Evolutionary conservation across 2,797 vertebrate species (phyloP).

Genomic region (Falco biarmicus): DNA sequence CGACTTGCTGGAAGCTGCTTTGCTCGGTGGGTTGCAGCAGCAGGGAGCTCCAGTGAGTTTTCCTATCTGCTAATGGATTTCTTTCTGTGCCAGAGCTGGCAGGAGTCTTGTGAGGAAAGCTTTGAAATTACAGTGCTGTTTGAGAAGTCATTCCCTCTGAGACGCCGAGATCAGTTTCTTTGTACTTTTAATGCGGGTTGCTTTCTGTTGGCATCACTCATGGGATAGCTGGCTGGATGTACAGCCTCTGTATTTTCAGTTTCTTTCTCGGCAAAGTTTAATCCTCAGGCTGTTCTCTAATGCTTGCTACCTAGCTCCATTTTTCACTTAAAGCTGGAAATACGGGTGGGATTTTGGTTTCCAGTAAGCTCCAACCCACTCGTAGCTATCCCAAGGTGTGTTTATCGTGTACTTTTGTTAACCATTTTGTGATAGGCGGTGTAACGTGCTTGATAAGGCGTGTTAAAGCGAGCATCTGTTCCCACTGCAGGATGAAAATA

Average conservation of each 20-base stretch:
- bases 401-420: background rate
- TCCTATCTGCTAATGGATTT: constrained; percentile 28
- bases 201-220: background rate
- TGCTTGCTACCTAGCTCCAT: background rate
- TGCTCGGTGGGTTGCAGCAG: background rate
- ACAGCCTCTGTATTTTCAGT: background rate
- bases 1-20: background rate
- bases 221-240: background rate
- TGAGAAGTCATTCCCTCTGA: background rate
- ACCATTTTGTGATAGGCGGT: background rate
- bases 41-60: background rate
- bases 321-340: constrained; percentile 33
- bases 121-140: constrained; percentile 3
- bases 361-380: background rate
- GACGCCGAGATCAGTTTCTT: background rate
- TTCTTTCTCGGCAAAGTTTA: constrained; percentile 26
- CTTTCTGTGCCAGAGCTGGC: background rate
- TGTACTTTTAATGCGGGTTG: constrained; percentile 13
- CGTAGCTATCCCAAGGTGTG: background rate
- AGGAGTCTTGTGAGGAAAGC: constrained; percentile 5
- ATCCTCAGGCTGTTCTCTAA: constrained; percentile 37
- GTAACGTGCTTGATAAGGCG: background rate
- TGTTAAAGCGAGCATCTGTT: background rate
- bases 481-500: background rate
- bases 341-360: background rate